Conservation (phyloP, 1,140 invertebrate species). For the Cotesia chilonis region DNA sequence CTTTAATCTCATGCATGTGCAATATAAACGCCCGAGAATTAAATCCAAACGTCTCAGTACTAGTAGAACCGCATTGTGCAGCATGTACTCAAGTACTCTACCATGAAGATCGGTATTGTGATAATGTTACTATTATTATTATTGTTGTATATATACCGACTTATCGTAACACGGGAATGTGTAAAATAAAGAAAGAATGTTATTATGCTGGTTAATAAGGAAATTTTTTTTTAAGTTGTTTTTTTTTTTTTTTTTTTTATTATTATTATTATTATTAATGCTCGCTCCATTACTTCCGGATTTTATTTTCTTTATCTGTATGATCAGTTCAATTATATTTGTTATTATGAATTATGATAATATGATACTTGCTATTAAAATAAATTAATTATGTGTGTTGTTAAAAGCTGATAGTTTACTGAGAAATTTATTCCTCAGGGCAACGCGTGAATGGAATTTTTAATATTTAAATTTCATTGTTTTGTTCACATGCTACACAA, state of each 20-base stretch:
- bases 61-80: background rate
- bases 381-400: too few species aligned
- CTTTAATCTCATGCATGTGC: background rate
- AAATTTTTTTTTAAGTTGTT: background rate
- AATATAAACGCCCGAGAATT: background rate
- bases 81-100: conserved; percentile 6
- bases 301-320: too few species aligned
- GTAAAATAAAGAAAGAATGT: conserved; percentile 13
- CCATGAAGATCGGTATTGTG: conserved; percentile 14
- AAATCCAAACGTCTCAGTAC: background rate
- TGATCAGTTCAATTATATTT: too few species aligned
- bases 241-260: background rate
- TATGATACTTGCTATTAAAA: too few species aligned
- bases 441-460: too few species aligned
- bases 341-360: too few species aligned
- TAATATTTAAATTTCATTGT: too few species aligned
- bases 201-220: background rate
- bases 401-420: too few species aligned
- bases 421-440: too few species aligned
- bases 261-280: background rate
- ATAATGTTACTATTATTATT: background rate
- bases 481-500: too few species aligned
- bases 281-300: too few species aligned
- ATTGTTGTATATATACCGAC: background rate
- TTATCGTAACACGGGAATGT: conserved; percentile 7